phyloP scores from a whole-genome alignment of 1,140 invertebrate species.

The Onthophagus taurus region DNA sequence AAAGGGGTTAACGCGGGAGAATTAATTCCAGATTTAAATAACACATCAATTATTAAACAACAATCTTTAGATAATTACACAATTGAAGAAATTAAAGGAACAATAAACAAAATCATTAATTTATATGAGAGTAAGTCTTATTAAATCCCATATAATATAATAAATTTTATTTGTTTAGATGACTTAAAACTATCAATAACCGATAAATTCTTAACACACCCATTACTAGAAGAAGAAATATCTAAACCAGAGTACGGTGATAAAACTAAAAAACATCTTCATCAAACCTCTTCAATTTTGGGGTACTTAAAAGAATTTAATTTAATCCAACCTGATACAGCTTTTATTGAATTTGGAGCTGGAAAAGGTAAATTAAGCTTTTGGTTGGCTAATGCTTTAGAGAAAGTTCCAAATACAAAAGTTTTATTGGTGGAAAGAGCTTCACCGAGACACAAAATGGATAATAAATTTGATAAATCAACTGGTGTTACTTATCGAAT shows the following conservation, averaged over 20 bases:
- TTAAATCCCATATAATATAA: not conserved
- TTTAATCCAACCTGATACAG: conserved; percentile 48
- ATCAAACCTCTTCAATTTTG: conserved; percentile 60
- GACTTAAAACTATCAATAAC: conserved; percentile 37
- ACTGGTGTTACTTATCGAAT: conserved; percentile 48
- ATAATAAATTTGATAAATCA: conserved; percentile 53
- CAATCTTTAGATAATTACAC: conserved; percentile 6
- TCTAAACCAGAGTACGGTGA: conserved; percentile 50
- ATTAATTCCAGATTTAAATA: conserved; percentile 12
- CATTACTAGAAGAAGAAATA: conserved; percentile 49
- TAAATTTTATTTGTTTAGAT: conserved; percentile 23
- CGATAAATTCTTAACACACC: conserved; percentile 39
- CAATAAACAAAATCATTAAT: conserved; percentile 42
- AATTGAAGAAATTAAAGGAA: conserved; percentile 16
- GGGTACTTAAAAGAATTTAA: conserved; percentile 47
- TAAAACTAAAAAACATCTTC: conserved; percentile 55
- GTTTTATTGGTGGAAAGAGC: conserved; percentile 68
- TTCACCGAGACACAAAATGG: conserved; percentile 69
- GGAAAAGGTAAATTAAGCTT: conserved; percentile 73
- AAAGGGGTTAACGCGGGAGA: conserved; percentile 50
- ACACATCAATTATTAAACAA: not conserved
- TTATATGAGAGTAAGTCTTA: conserved; percentile 35
- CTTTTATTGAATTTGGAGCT: conserved; percentile 78
- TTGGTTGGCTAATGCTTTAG: conserved; percentile 55
- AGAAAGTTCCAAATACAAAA: conserved; percentile 33